Base-by-base conservation (phyloP, 2,888 invertebrate species). In the Cataglyphis livida region DNA sequence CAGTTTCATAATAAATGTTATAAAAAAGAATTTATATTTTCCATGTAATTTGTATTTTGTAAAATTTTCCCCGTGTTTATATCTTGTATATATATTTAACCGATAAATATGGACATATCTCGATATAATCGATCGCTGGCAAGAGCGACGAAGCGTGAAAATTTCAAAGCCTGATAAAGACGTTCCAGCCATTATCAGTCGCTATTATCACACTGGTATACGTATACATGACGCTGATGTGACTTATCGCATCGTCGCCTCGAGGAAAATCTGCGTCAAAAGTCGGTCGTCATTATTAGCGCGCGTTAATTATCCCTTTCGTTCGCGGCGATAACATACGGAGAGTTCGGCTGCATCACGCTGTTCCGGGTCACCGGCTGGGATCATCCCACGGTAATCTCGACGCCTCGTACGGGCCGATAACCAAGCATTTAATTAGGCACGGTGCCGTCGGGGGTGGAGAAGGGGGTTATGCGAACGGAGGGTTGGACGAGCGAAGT, bases 381-480 rank as follows among this genome's bases (percentile, higher is more conserved):
- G 71, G 48, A 75, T 51, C 57, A 81, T 82, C 73, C 54, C 44
- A 64, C 71, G 73, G 54, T 70, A 59, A 51, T 21, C 51, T 18
- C 81, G 48, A 38, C 38, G 61, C 57, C 74, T 76, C 57, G 66
- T 76, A 76, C 54, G 64, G 32, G 65, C 75, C 89, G 84, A 90
- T 91, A 91, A 89, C 83, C 88, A 70, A 86, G 88, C 88, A 91
- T 91, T 91, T 90, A 91, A 91, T 92, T 91, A 91, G 88, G 82
- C 87, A 68, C 81, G 71, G 81, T 66, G 35, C 21, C n/a, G 44
- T 25, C 51, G 68, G 21, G 28, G 51, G 38, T 71, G 54, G 41
- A 48, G 54, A 51, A 18, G 61, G 62, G 21, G 61, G 65, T 32
- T 32, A 21, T 32, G 76, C 62, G 81, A 65, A 74, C 62, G 79